Evolutionary conservation across 2,797 vertebrate genomes (phyloP).

Genomic region (Onychomys arenicola): DNA sequence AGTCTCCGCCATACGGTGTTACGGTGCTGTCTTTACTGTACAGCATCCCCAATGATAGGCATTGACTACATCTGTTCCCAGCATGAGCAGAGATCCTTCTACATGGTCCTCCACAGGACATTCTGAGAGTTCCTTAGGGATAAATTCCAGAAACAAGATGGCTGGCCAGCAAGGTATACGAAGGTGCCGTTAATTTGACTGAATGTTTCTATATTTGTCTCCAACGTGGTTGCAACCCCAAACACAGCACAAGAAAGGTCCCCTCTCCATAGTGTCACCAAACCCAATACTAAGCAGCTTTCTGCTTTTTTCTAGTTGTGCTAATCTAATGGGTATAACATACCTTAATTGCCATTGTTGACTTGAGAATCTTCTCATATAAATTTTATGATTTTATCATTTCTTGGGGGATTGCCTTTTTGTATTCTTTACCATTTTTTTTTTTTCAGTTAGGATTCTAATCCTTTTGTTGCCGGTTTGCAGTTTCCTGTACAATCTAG

Average conservation of each 20-base stretch:
- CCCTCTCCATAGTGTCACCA: background rate
- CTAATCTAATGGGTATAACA: background rate
- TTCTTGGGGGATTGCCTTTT: background rate
- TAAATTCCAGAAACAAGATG: background rate
- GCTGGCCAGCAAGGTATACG: too few relatives aligned
- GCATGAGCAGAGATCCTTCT: background rate
- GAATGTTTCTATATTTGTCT: background rate
- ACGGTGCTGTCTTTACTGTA: background rate
- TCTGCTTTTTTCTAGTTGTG: background rate
- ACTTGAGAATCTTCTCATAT: background rate
- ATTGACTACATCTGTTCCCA: background rate
- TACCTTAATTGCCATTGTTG: background rate
- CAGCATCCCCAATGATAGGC: rapidly evolving
- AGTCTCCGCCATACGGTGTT: background rate
- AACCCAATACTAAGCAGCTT: background rate
- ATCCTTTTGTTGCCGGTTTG: background rate
- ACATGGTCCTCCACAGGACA: background rate
- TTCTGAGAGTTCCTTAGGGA: background rate
- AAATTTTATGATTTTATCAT: background rate
- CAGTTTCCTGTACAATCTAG: background rate
- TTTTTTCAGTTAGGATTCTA: background rate
- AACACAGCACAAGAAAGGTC: background rate
- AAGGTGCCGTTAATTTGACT: background rate
- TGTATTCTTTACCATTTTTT: background rate
- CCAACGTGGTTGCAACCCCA: background rate